These are phyloP conservation scores for Strigamia crassipes DNA, from an alignment of 2,888 invertebrate species.

Conservation along the genomic window DNA sequence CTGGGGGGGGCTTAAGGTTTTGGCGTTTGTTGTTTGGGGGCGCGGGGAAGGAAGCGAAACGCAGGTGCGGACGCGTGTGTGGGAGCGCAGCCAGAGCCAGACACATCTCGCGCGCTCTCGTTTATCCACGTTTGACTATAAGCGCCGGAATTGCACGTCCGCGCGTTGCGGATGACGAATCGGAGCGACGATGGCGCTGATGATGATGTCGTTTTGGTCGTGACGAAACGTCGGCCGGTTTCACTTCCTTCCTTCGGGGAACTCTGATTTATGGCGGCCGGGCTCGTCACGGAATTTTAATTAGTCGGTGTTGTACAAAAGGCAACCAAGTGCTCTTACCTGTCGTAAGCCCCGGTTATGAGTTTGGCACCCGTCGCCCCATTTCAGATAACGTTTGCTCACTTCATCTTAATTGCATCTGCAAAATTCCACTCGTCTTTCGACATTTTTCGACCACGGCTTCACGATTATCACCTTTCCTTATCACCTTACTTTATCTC, in stretches of 20 bases:
- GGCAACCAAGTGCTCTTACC: not conserved
- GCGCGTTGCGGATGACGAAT: not conserved
- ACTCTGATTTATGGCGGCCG: not conserved
- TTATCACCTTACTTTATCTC: not conserved
- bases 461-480: not conserved
- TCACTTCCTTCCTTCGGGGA: not conserved
- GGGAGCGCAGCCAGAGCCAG: not conserved
- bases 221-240: too few relatives aligned
- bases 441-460: not conserved
- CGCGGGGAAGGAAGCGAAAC: not conserved
- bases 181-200: not conserved
- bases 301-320: slow-evolving; percentile 8
- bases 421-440: not conserved
- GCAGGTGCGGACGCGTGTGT: not conserved
- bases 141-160: not conserved
- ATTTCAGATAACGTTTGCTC: not conserved
- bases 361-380: not conserved
- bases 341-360: not conserved
- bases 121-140: not conserved
- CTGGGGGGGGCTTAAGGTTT: not conserved
- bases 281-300: slow-evolving; percentile 3
- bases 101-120: not conserved
- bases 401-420: slow-evolving; percentile 19
- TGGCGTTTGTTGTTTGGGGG: slow-evolving; percentile 2
- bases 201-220: not conserved